Evolutionary conservation across 2,113 vertebrate genomes (phyloP).

Genomic region (Halcyon malimbica): DNA sequence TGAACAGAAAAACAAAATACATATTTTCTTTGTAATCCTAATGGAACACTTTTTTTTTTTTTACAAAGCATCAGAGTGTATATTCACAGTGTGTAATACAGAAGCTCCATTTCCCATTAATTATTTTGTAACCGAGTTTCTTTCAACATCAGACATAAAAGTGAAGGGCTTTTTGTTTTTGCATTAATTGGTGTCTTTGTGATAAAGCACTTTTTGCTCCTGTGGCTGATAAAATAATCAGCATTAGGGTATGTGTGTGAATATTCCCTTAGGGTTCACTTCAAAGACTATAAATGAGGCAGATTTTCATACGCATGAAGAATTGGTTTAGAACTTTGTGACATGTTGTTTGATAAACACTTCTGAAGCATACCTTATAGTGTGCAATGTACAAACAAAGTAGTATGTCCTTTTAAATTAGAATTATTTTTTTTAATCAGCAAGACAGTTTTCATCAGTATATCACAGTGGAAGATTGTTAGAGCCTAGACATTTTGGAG

Average conservation of each 20-base stretch:
- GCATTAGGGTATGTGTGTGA: neutral
- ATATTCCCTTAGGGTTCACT: conserved; percentile 42
- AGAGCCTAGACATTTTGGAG: neutral
- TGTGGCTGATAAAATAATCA: conserved; percentile 54
- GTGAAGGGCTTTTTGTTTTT: conserved; percentile 48
- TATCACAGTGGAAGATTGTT: neutral
- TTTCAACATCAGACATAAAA: conserved; percentile 58
- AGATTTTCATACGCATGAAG: neutral
- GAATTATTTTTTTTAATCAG: neutral
- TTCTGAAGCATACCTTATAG: conserved; percentile 13
- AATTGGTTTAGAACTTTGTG: conserved; percentile 36
- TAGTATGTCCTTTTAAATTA: neutral
- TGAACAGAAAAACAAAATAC: neutral
- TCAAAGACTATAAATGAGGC: conserved; percentile 54
- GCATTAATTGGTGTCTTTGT: conserved; percentile 58
- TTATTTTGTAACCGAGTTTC: conserved; percentile 48
- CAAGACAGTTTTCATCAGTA: neutral
- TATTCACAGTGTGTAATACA: conserved; percentile 1
- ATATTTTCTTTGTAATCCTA: conserved; percentile 26
- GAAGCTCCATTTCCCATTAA: conserved; percentile 39
- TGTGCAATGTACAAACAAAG: neutral
- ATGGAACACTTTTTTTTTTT: neutral
- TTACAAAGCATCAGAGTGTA: neutral
- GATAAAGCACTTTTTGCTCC: conserved; percentile 40
- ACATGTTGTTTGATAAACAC: conserved; percentile 51